Evolutionary conservation across 2,797 vertebrate species (phyloP).

Genomic region (Sphenodon punctatus): DNA sequence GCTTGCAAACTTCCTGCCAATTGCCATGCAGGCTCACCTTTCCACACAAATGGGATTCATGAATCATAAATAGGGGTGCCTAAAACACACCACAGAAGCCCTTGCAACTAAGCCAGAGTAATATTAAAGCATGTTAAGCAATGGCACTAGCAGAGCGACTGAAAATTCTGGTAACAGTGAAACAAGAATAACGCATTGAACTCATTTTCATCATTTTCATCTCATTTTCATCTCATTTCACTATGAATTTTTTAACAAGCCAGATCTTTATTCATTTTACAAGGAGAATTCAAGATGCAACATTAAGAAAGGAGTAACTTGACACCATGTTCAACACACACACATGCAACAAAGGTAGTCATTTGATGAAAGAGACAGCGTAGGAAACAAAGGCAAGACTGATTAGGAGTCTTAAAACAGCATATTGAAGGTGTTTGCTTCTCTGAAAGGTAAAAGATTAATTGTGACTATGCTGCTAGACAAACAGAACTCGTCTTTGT

Average conservation of each 20-base stretch:
- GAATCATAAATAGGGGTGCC: neutral
- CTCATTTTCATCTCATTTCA: too few relatives aligned
- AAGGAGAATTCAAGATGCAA: neutral
- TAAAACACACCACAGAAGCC: neutral
- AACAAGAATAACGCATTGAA: neutral
- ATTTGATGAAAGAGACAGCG: neutral
- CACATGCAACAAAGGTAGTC: neutral
- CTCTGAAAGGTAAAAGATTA: neutral
- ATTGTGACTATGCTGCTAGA: neutral
- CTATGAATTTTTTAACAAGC: rapidly evolving
- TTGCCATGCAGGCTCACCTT: neutral
- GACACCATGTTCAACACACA: neutral
- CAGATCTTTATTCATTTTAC: neutral
- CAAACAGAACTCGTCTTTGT: neutral
- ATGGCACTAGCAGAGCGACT: neutral
- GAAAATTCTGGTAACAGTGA: neutral
- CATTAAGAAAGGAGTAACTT: neutral
- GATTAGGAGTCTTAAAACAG: neutral
- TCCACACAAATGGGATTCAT: neutral
- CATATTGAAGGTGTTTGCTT: neutral
- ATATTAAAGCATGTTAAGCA: neutral
- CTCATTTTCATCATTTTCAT: neutral
- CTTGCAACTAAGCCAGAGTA: neutral
- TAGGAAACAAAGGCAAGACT: neutral
- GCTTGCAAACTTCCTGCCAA: neutral